Evolutionary conservation across 2,113 vertebrate genomes (phyloP), one percentile per base, ranked within the genome.

Genomic region (Genyomyrus donnyi): DNA sequence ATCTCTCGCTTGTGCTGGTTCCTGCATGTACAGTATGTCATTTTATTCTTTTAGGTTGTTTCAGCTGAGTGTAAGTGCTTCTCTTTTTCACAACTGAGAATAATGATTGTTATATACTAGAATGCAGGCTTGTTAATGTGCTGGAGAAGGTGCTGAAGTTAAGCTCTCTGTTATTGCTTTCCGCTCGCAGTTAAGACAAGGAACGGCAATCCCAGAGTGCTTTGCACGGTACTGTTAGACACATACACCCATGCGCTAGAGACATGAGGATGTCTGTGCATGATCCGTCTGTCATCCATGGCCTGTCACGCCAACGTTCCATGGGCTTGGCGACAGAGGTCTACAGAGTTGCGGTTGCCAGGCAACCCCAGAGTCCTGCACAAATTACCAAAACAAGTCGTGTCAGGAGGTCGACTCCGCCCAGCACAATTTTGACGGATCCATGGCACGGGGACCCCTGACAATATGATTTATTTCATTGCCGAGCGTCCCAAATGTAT

Each of bases 371-470:
- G 24, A 58, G 49, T 89, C 89, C 42, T 85, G 89, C 13, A 35
- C 74, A 85, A 89, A 85, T 89, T 49, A 66, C 80, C 88, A 85
- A 89, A 89, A 62, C 50, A 85, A 45, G 52, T 85, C n/a, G 24
- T 89, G 77, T 62, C 52, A 85, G 9, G 66, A 27, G 83, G 35
- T n/a, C n/a, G 15, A 39, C 74, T 19, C 35, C 74, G 15, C 35
- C 31, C 74, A 8, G 74, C 31, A 49, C 19, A 24, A 46, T 85
- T n/a, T 42, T 85, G 83, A 85, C 0, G 0, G 6, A 85, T 85
- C 17, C 39, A 42, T 24, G 9, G 21, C 83, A 85, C 0, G 24
- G 45, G 42, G 42, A 85, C 24, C 42, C 42, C 21, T n/a, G 84
- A 86, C 48, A 50, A 86, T 49, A 27, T 8, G 74, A 80, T 80